A percentile compares a stretch with the other conserved stretches of the same genome.
Conservation (phyloP, 2,113 vertebrate genomes). For the Osmerus eperlanus region DNA sequence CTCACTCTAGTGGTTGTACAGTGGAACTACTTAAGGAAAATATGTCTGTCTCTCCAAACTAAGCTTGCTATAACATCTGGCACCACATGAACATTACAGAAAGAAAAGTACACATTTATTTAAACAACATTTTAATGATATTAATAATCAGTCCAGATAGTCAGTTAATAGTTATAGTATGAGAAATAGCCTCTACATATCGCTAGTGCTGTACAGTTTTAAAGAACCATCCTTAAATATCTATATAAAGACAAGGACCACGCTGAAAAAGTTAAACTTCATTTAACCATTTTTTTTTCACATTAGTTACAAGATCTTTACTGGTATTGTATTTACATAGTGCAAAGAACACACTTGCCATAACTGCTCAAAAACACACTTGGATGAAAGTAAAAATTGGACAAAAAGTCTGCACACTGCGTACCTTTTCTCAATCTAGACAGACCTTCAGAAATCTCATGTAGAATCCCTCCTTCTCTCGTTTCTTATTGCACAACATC, state of each 20-base stretch:
- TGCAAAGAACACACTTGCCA: constrained; percentile 84
- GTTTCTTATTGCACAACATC: constrained; percentile 51
- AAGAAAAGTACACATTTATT: constrained; percentile 41
- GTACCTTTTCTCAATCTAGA: constrained; percentile 58
- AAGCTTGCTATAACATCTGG: not conserved
- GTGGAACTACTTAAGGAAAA: constrained; percentile 23
- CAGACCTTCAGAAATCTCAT: constrained; percentile 47
- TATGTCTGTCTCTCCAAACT: not conserved
- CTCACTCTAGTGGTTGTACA: constrained; percentile 30
- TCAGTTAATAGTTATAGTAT: constrained; percentile 59
- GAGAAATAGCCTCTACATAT: constrained; percentile 63
- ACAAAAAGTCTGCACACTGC: constrained; percentile 44
- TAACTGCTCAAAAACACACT: constrained; percentile 72
- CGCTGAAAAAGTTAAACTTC: constrained; percentile 71
- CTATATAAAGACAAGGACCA: constrained; percentile 65
- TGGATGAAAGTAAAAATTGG: constrained; percentile 47
- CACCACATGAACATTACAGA: not conserved
- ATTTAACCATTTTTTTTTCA: constrained; percentile 76
- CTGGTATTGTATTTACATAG: constrained; percentile 90
- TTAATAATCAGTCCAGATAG: constrained; percentile 70
- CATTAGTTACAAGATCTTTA: constrained; percentile 87
- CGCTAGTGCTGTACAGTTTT: constrained; percentile 63
- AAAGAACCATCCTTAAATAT: constrained; percentile 66
- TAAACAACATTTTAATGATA: constrained; percentile 74
- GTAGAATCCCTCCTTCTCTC: constrained; percentile 15